Conservation (phyloP, 1,140 invertebrate genomes). For the Listronotus oregonensis region DNA sequence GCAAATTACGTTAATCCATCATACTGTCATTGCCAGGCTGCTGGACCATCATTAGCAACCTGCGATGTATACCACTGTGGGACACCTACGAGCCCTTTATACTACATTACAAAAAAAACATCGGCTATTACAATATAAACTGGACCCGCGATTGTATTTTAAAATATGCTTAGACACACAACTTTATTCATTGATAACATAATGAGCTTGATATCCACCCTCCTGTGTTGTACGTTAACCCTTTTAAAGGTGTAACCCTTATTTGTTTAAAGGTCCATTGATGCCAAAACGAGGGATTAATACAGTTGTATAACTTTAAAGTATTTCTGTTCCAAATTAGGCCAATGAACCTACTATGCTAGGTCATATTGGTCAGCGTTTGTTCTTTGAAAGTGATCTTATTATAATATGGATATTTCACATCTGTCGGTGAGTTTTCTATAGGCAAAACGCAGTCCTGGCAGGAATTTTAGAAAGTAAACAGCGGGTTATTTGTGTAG, state of each 20-base stretch:
- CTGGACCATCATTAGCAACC: slow-evolving; percentile 15
- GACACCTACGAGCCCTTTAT: slow-evolving; percentile 5
- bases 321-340: neutral
- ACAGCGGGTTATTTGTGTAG: neutral
- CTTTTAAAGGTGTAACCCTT: slow-evolving; percentile 9
- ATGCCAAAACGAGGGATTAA: slow-evolving; percentile 18
- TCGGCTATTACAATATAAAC: neutral
- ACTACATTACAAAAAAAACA: neutral
- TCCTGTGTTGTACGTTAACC: slow-evolving; percentile 6
- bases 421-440: too few relatives aligned
- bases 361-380: too few relatives aligned
- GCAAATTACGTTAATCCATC: too few relatives aligned
- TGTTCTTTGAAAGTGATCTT: too few relatives aligned
- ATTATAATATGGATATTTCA: too few relatives aligned
- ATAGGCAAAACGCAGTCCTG: too few relatives aligned
- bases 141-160: slow-evolving; percentile 2
- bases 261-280: slow-evolving; percentile 10
- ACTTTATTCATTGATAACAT: slow-evolving; percentile 4
- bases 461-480: neutral
- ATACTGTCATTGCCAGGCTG: slow-evolving; percentile 5
- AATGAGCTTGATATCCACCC: slow-evolving; percentile 2
- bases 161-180: slow-evolving; percentile 11
- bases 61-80: neutral
- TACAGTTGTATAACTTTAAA: slow-evolving; percentile 7
- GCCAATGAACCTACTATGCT: neutral